Evolutionary conservation across 1,140 invertebrate species (phyloP).

Genomic region (Drosophila tani): DNA sequence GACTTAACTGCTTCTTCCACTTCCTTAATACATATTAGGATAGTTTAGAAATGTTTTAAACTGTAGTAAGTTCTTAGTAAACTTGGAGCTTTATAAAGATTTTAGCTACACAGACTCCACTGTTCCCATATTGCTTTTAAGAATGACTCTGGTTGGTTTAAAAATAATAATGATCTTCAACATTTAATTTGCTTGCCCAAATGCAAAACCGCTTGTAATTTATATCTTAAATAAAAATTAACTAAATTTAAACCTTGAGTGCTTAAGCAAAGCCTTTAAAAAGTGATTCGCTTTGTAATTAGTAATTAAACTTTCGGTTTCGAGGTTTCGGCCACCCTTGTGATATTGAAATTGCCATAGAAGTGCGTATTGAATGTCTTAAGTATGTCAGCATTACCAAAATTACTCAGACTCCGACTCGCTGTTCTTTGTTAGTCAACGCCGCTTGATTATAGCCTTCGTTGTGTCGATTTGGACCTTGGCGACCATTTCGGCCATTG

Average conservation of each 20-base stretch:
- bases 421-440: conserved; percentile 37
- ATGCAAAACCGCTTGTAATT: conserved; percentile 5
- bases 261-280: too few relatives aligned
- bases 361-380: conserved; percentile 13
- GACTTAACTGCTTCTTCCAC: too few relatives aligned
- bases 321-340: background rate
- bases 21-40: background rate
- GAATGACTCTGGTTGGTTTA: background rate
- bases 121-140: background rate
- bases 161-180: conserved; percentile 6
- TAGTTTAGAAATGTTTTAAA: background rate
- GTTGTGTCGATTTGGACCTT: conserved; percentile 39
- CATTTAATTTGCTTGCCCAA: background rate
- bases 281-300: background rate
- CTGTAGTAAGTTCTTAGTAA: background rate
- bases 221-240: background rate
- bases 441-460: conserved; percentile 60
- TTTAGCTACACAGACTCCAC: background rate
- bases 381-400: conserved; percentile 28
- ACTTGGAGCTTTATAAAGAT: background rate
- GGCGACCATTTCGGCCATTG: conserved; percentile 22
- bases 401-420: conserved; percentile 28
- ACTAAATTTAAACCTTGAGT: too few relatives aligned
- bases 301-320: conserved; percentile 6
- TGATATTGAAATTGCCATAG: background rate